Base-by-base conservation (phyloP, 2,113 vertebrate species). In the Heliornis fulica region DNA sequence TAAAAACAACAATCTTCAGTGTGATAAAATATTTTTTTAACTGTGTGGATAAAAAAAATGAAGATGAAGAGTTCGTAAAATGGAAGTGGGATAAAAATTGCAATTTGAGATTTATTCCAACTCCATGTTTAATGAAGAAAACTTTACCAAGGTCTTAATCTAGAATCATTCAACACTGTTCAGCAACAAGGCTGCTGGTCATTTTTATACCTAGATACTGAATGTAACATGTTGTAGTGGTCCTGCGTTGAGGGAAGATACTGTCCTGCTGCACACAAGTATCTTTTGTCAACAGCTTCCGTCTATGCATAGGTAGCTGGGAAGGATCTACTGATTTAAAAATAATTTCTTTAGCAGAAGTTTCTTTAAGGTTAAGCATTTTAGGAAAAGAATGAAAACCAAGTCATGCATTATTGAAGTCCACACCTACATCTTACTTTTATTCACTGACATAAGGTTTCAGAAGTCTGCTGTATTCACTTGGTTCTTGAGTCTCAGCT, bases 181-280 rank as follows among this genome's bases (percentile, higher is more conserved):
- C 34, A 68, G 45, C 25, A 66, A 11, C 28, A 51, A 61, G 40
- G 25, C 22, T 94, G 7, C 15, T 50, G 68, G 6, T 65, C 68
- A 5, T 65, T 88, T 95, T 53, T 72, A 25, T 43, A 32, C 50
- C 48, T 89, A 98, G 97, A 93, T 97, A 75, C 46, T 98, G 40
- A 97, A 88, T 57, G 72, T 98, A 89, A 98, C 82, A 90, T 96
- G 94, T 70, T 98, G 93, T 66, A 95, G 72, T 75, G 91, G 93
- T 80, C 89, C 93, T 48, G 69, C 79, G 70, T 84, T 98, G 90
- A 96, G 72, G 29, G 95, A 97, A 23, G 79, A 98, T 74, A 81
- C 34, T 32, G 68, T 97, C 65, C 85, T 98, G 28, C 29, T 77
- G 36, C 82, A 89, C 20, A 89, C 90, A 90, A 97, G 94, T 48